Base-by-base conservation (phyloP, 2,113 vertebrate genomes). In the Nannospalax galili region DNA sequence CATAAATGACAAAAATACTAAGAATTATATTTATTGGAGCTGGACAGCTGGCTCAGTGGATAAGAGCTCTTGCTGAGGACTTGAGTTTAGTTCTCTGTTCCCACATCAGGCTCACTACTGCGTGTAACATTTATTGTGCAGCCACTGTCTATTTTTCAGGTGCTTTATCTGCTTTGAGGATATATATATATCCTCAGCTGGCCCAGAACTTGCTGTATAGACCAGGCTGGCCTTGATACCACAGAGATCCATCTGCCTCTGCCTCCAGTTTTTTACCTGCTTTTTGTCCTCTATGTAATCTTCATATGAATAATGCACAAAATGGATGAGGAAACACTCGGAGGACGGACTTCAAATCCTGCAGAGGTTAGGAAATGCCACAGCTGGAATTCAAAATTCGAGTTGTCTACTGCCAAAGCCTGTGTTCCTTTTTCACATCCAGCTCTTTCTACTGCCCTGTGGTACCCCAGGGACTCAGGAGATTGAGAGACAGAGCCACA, bases 281-380 rank as follows among this genome's bases (percentile, higher is more conserved):
- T 74, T 62, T 69, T 73, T 42, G 10, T 37, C 1, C 11, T 6
- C 42, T 32, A 11, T 35, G 0, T 62, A 79, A 90, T 65, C 35
- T 64, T 95, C 67, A 58, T 84, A 17, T 28, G 12, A n/a, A 67
- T 86, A 32, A 42, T 62, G 10, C 35, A 35, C 5, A 88, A 30
- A 88, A 80, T 42, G 67, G 62, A 92, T 79, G 79, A 95, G 40
- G 77, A 91, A 96, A 88, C 24, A 77, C 60, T 90, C 52, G 80
- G 67, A 88, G 48, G 91, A 62, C 74, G 26, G 5, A 70, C 35
- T 95, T 89, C 75, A 86, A 42, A 78, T 88, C 84, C 64, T 94
- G 62, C 26, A 37, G 77, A 96, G 24, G 86, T 62, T 90, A 74
- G 67, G 58, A 80, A 90, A 77, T 72, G 45, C 10, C 52, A 73